Conservation (phyloP, 2,113 vertebrate genomes). For the Pyxicephalus adspersus region DNA sequence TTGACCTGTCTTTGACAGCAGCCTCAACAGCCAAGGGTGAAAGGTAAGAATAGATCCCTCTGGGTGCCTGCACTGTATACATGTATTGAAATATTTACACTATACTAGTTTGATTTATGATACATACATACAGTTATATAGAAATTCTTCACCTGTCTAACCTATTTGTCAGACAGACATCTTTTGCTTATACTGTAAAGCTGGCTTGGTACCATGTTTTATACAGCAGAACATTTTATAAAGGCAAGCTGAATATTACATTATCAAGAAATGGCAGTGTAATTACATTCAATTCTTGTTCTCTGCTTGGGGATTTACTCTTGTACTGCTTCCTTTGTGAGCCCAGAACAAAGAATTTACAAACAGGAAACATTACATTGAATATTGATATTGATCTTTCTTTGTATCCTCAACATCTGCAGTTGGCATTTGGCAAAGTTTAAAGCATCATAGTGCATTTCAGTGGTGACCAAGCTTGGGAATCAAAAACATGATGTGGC, state of each 20-base stretch:
- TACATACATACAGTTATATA: too few relatives aligned
- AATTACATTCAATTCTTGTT: slow-evolving; percentile 33
- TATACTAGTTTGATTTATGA: too few relatives aligned
- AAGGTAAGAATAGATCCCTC: too few relatives aligned
- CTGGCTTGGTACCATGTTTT: not conserved
- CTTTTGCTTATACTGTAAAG: too few relatives aligned
- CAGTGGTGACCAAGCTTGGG: too few relatives aligned
- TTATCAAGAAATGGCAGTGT: not conserved
- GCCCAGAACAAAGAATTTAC: slow-evolving; percentile 32
- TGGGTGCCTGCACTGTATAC: too few relatives aligned
- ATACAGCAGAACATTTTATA: slow-evolving; percentile 18
- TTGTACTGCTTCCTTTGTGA: slow-evolving; percentile 9
- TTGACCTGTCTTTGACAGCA: too few relatives aligned
- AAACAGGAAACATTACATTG: not conserved
- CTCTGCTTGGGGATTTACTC: slow-evolving; percentile 21
- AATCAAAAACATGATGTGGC: too few relatives aligned
- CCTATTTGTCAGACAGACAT: not conserved
- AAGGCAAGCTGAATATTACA: not conserved
- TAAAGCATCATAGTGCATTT: too few relatives aligned
- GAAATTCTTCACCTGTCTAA: not conserved
- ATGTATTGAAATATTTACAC: too few relatives aligned
- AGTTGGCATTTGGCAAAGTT: not conserved
- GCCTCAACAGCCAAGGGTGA: too few relatives aligned
- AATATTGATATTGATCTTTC: slow-evolving; percentile 19
- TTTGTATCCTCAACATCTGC: not conserved